Evolutionary conservation across 2,888 invertebrate genomes (phyloP).

Genomic region (Yponomeuta plumbellus): DNA sequence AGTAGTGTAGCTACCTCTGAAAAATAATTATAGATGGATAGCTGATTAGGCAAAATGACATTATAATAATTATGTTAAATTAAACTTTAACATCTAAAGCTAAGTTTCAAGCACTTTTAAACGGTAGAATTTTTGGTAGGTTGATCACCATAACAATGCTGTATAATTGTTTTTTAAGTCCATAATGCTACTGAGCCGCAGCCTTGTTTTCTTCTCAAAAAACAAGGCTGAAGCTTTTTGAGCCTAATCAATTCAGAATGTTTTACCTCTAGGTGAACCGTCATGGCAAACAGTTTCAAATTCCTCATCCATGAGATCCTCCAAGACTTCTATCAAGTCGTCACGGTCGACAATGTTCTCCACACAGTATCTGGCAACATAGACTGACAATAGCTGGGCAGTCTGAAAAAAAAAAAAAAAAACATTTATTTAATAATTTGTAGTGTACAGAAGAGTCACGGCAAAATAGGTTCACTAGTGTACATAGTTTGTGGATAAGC

Average conservation of each 20-base stretch:
- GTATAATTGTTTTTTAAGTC: too few species aligned
- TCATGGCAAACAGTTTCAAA: conserved; percentile 85
- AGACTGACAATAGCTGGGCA: conserved; percentile 79
- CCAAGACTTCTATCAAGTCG: conserved; percentile 79
- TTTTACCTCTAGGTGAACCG: conserved; percentile 78
- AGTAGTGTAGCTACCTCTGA: conserved; percentile 78
- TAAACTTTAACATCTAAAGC: too few species aligned
- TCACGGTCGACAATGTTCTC: conserved; percentile 76
- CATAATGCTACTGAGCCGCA: too few species aligned
- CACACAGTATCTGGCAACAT: conserved; percentile 79
- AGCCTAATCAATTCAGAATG: not conserved
- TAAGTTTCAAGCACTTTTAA: too few species aligned
- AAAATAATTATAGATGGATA: conserved; percentile 28
- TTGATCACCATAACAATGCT: too few species aligned
- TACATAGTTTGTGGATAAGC: too few species aligned
- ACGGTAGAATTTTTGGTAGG: too few species aligned
- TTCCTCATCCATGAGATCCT: conserved; percentile 84
- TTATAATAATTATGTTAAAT: too few species aligned
- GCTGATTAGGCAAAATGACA: too few species aligned
- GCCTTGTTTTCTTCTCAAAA: too few species aligned
- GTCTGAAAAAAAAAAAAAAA: conserved; percentile 56
- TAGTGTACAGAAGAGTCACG: not conserved
- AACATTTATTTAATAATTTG: not conserved
- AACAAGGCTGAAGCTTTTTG: not conserved
- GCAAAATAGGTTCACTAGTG: too few species aligned